Percentiles rank a stretch among this genome's conserved stretches.
Conservation (phyloP, 2,888 invertebrate genomes). For the Caenorhabditis sp. region DNA sequence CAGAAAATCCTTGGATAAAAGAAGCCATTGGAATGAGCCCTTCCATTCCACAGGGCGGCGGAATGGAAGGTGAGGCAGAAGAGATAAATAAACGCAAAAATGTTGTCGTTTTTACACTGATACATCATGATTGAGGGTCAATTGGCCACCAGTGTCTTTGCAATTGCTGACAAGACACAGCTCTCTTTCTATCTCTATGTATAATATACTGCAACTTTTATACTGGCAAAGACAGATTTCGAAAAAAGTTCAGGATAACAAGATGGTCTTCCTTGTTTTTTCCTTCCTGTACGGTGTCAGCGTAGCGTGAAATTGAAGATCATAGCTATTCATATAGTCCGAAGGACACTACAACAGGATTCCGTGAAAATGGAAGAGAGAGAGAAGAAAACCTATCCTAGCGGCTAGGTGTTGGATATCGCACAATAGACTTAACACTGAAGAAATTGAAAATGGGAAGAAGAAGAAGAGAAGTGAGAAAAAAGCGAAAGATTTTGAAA, state of each 20-base stretch:
- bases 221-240: neutral
- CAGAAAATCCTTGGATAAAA: slow-evolving; percentile 2
- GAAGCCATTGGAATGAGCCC: slow-evolving; percentile 39
- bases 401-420: slow-evolving; percentile 35
- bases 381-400: slow-evolving; percentile 33
- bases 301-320: slow-evolving; percentile 63
- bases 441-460: too few relatives aligned
- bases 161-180: slow-evolving; percentile 1
- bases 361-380: too few relatives aligned
- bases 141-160: slow-evolving; percentile 32
- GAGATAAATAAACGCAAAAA: slow-evolving; percentile 56
- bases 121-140: slow-evolving; percentile 58
- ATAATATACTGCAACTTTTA: too few relatives aligned
- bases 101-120: slow-evolving; percentile 56
- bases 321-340: slow-evolving; percentile 34
- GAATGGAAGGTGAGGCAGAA: slow-evolving; percentile 29
- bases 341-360: slow-evolving; percentile 37
- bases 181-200: too few relatives aligned
- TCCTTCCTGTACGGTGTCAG: slow-evolving; percentile 35
- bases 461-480: neutral
- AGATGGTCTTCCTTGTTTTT: slow-evolving; percentile 18
- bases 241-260: slow-evolving; percentile 23
- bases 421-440: slow-evolving; percentile 35
- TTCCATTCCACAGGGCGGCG: slow-evolving; percentile 41
- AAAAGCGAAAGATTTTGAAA: slow-evolving; percentile 20